Evolutionary conservation across 2,888 invertebrate genomes (phyloP).

Genomic region (Phrixothrix hirtus): DNA sequence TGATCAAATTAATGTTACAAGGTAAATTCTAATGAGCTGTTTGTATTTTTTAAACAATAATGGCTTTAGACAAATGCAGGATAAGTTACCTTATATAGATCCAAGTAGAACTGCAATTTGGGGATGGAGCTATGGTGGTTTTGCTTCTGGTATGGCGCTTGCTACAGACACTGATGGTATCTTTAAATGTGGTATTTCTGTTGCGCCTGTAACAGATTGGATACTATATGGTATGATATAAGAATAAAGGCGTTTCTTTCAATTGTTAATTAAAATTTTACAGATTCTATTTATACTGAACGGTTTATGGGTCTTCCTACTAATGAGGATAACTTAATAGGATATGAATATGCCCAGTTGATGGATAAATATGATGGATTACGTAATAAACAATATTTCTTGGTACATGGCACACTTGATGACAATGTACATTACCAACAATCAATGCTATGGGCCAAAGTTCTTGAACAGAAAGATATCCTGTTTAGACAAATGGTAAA

Average conservation of each 20-base stretch:
- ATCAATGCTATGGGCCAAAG: constrained; percentile 87
- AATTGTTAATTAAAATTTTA: background rate
- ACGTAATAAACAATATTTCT: constrained; percentile 77
- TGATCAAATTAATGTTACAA: constrained; percentile 87
- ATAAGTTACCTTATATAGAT: constrained; percentile 75
- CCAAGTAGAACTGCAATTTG: constrained; percentile 84
- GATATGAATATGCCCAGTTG: constrained; percentile 78
- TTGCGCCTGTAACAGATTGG: constrained; percentile 98
- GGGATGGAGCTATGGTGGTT: constrained; percentile 99
- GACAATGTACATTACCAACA: constrained; percentile 99
- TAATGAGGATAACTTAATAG: constrained; percentile 68
- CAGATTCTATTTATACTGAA: constrained; percentile 97
- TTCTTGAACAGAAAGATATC: constrained; percentile 82
- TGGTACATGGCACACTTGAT: constrained; percentile 93
- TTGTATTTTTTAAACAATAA: background rate
- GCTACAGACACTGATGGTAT: constrained; percentile 73
- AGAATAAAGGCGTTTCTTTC: no score
- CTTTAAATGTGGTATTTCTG: constrained; percentile 92
- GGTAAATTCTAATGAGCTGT: constrained; percentile 55
- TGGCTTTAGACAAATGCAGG: constrained; percentile 64
- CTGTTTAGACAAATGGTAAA: constrained; percentile 91
- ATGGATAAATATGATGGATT: constrained; percentile 65
- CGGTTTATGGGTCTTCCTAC: constrained; percentile 90
- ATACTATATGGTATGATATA: constrained; percentile 90
- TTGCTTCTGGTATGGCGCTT: constrained; percentile 84